Percentiles rank a stretch among this genome's conserved stretches.
Evolutionary conservation across 2,888 invertebrate genomes (phyloP).

Genomic region (Bimastos eiseni): DNA sequence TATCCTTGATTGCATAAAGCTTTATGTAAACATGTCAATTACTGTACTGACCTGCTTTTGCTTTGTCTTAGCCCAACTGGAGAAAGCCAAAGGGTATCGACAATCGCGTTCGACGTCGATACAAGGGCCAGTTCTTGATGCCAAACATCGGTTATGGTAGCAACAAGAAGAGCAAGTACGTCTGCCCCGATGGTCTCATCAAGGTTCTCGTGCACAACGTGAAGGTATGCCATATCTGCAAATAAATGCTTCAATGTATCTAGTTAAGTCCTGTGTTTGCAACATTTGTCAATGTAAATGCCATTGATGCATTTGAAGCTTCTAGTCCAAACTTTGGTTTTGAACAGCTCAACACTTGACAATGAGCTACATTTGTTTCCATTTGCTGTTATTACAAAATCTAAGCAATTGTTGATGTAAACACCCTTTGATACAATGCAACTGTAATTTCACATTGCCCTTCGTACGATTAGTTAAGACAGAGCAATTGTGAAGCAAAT

Average conservation of each 20-base stretch:
- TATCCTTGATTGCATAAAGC: background rate
- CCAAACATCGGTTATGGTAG: conserved; percentile 99
- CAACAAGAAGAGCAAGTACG: conserved; percentile 88
- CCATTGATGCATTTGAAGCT: too few relatives aligned
- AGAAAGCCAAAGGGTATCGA: conserved; percentile 99
- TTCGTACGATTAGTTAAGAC: too few relatives aligned
- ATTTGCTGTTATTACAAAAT: too few relatives aligned
- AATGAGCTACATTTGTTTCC: too few relatives aligned
- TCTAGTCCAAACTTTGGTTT: too few relatives aligned
- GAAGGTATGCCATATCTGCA: conserved; percentile 67
- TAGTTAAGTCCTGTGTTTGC: background rate
- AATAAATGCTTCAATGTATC: background rate
- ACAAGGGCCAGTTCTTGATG: conserved; percentile 99
- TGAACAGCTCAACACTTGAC: too few relatives aligned
- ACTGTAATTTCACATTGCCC: too few relatives aligned
- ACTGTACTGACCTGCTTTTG: conserved; percentile 31
- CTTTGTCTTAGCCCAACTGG: conserved; percentile 81
- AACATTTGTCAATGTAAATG: too few relatives aligned
- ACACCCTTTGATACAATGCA: too few relatives aligned
- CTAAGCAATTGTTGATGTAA: too few relatives aligned
- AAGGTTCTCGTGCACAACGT: conserved; percentile 90
- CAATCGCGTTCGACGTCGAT: conserved; percentile 96
- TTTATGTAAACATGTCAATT: background rate
- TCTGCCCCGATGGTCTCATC: conserved; percentile 95
- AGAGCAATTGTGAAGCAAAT: too few relatives aligned